Conservation (phyloP, 1,140 invertebrate species). For the Rhizoglyphus robini region DNA sequence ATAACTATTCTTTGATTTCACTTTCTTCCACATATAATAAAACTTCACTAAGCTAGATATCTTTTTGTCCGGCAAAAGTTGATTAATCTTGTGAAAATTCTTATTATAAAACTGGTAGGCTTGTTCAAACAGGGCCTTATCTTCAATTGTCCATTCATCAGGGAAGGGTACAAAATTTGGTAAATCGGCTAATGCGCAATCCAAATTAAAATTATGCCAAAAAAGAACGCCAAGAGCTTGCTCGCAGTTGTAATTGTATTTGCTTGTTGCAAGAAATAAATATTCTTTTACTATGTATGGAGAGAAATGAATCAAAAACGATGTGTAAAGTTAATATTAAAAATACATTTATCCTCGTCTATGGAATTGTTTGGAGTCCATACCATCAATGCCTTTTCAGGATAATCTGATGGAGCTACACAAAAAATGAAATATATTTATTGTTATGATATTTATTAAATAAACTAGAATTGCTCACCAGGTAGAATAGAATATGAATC, state of each 20-base stretch:
- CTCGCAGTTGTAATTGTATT: conserved; percentile 93
- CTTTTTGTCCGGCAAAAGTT: conserved; percentile 94
- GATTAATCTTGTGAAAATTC: conserved; percentile 87
- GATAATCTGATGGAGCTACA: not conserved
- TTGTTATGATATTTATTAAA: too few species aligned
- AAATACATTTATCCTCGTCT: not conserved
- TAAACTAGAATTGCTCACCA: conserved; percentile 16
- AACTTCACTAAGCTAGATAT: conserved; percentile 92
- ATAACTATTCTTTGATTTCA: conserved; percentile 63
- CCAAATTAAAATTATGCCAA: conserved; percentile 94
- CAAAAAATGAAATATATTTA: not conserved
- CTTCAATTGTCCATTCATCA: conserved; percentile 95
- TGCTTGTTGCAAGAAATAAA: conserved; percentile 61
- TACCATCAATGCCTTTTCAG: conserved; percentile 1
- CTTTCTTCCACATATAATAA: conserved; percentile 98
- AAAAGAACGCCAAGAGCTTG: conserved; percentile 93
- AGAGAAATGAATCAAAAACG: too few species aligned
- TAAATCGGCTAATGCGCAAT: conserved; percentile 75
- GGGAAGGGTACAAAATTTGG: conserved; percentile 95
- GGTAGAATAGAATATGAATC: conserved; percentile 38
- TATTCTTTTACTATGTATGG: too few species aligned
- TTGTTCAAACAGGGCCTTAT: conserved; percentile 94
- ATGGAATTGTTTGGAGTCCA: not conserved
- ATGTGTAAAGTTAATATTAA: too few species aligned
- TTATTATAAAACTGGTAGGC: conserved; percentile 97